A percentile compares a stretch with the other conserved stretches of the same genome.
Evolutionary conservation across 2,113 vertebrate genomes (phyloP).

Genomic region (Natator depressus): DNA sequence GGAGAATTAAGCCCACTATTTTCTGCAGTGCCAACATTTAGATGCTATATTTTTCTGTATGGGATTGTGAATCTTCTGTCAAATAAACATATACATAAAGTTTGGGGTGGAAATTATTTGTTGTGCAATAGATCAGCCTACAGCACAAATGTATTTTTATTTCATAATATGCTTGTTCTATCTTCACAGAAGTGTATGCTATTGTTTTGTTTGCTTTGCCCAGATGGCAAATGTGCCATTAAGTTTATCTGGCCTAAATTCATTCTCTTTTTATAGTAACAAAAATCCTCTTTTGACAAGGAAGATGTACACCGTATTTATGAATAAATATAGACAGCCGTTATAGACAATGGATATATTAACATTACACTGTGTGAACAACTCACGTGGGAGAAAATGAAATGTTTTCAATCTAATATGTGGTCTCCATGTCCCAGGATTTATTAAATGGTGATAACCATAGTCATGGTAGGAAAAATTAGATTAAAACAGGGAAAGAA

Average conservation of each 20-base stretch:
- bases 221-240: constrained; percentile 52
- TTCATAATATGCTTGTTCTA: constrained; percentile 34
- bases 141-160: constrained; percentile 23
- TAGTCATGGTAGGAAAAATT: background rate
- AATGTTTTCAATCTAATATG: background rate
- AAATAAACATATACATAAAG: background rate
- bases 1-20: background rate
- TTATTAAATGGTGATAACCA: background rate
- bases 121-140: constrained; percentile 40
- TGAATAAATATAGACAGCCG: constrained; percentile 58
- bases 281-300: constrained; percentile 48
- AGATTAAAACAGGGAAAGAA: background rate
- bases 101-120: constrained; percentile 47
- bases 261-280: constrained; percentile 53
- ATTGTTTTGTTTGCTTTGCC: constrained; percentile 34
- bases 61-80: constrained; percentile 5
- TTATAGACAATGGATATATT: constrained; percentile 41
- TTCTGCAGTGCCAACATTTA: background rate
- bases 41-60: background rate
- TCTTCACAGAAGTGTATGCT: constrained; percentile 33
- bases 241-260: constrained; percentile 53
- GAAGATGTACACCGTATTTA: constrained; percentile 49
- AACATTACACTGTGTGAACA: constrained; percentile 30
- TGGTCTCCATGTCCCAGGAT: background rate
- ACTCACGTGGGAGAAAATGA: background rate